Base-by-base conservation (phyloP, 1,140 invertebrate genomes). In the Drosophila oshimai region DNA sequence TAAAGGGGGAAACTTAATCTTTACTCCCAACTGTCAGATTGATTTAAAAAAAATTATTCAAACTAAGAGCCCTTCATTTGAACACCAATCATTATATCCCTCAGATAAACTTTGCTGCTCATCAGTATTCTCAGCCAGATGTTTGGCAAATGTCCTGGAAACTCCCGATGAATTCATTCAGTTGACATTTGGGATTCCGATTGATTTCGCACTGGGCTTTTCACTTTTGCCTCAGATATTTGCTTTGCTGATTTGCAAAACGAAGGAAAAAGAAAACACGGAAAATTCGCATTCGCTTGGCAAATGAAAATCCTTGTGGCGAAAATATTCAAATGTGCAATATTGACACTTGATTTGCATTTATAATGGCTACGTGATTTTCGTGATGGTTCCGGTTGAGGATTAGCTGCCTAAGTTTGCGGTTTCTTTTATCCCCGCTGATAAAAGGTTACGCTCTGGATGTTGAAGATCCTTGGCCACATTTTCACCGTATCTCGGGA, bases 271-370 rank as follows among this genome's bases (percentile, higher is more conserved):
- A 42, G 36, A 33, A 60, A 72, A 45, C 41, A 41, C 28, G 41
- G 57, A 49, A 49, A 51, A 50, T 64, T 78, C 62, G 67, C 72
- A 70, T 69, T 57, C 57, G 62, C 77, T 74, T 80, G 65, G 54
- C 75, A 86, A 84, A 81, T 76, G 58, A 73, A 74, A 74, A 74
- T 74, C 69, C 70, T 44, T 71, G 68, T 53, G 58, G 42, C 60
- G 12, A 50, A 65, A 65, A 67, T 79, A 79, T 79, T 79, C 75
- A 74, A 79, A 79, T 74, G 45, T 73, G 50, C 31, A 70, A 60
- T 84, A 86, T 86, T 86, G 80, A 86, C 80, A 86, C 72, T 86
- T 86, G 80, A 86, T 86, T 86, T 86, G 80, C 80, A 86, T 86
- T 86, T 73, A 76, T 86, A 86, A 86, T 86, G 72, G 81, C 50